Evolutionary conservation across 1,140 invertebrate genomes (phyloP).

Genomic region (Eurosta solidaginis): DNA sequence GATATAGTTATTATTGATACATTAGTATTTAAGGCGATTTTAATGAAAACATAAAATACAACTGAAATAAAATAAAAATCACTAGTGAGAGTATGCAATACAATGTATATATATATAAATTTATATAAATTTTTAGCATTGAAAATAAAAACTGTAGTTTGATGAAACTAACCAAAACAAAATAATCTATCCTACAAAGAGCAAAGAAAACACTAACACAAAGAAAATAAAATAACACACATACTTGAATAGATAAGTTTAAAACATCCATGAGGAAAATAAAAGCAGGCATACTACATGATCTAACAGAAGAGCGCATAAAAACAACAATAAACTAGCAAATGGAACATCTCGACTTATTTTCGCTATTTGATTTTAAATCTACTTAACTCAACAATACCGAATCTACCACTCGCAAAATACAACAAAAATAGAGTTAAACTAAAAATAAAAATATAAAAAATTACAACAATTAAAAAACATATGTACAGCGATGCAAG

Average conservation of each 20-base stretch:
- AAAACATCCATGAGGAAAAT: background rate
- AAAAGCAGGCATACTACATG: background rate
- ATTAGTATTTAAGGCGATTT: background rate
- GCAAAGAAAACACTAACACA: background rate
- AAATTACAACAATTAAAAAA: slow-evolving; percentile 1
- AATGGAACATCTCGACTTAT: too few relatives aligned
- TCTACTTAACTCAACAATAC: too few relatives aligned
- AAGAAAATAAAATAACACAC: background rate
- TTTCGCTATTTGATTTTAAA: too few relatives aligned
- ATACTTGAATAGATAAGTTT: background rate
- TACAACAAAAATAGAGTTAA: background rate
- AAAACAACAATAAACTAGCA: too few relatives aligned
- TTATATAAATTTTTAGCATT: background rate
- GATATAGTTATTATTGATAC: background rate
- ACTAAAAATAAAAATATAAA: slow-evolving; percentile 1
- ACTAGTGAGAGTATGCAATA: background rate
- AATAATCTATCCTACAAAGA: too few relatives aligned
- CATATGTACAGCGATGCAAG: background rate
- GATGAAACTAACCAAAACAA: background rate
- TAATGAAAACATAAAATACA: background rate
- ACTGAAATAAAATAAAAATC: background rate
- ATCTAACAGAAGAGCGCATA: too few relatives aligned
- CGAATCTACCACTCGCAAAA: background rate
- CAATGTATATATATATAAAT: background rate
- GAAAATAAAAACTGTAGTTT: too few relatives aligned